Base-by-base conservation (phyloP, 1,140 invertebrate genomes). In the Calliphora vicina region DNA sequence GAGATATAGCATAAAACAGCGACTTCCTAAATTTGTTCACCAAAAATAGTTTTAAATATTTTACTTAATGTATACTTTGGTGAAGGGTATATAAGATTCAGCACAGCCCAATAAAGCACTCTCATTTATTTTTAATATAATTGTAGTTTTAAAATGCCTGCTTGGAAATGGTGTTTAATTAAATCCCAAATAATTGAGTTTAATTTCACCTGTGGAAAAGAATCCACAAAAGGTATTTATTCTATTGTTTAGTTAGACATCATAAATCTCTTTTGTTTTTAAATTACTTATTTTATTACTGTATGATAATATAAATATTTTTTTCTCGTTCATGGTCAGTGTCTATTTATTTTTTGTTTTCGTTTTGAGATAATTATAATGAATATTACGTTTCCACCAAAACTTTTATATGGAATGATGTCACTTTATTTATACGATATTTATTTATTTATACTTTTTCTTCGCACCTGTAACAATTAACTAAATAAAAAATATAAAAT, bases 391-490 rank as follows among this genome's bases (percentile, higher is more conserved):
- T 35, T 35, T 35, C 35, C 35, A 35, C 35, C 3, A 50, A 17
- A 67, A 67, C 23, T 20, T 23, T 2, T 43, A 43, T 43, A 12
- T 20, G 3, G 3, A 23, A 78, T 78, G 74, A 78, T 78, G 74
- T 78, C 74, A 78, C 74, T 45, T 67, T 67, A 23, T 35, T 35
- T 35, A 10, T 35, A 35, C 35, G 12, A 17, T 57, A 17, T 57
- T 57, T 57, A 17, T 67, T 67, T 78, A n/a, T 43, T 78, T 43
- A 45, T 78, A 23, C 42, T 10, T 74, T 43, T 45, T n/a, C 23
- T 43, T 78, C 17, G 74, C 74, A 78, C 74, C 74, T 78, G 74
- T 78, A 78, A 78, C 74, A 78, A 78, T 78, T 78, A 78, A 43
- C 74, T 78, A 23, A 74, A 29, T 17, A 27, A 29, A 72, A 72